Percentiles rank a stretch among this genome's conserved stretches.
phyloP scores from a whole-genome alignment of 1,140 invertebrate genomes.

The Polypedilum pembai region DNA sequence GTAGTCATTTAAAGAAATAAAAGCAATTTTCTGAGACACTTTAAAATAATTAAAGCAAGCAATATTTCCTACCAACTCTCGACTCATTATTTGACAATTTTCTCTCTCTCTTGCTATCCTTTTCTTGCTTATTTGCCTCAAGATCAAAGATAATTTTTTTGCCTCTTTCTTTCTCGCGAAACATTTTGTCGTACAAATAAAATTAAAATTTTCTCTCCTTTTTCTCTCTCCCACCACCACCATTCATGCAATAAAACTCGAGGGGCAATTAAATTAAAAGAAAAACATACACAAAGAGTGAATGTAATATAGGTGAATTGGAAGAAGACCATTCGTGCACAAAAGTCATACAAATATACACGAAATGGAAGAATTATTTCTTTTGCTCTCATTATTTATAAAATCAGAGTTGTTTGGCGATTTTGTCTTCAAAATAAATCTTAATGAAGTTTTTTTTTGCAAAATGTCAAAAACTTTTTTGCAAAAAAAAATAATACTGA shows the following conservation, averaged over 20 bases:
- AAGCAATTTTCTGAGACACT: neutral
- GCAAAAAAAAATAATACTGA: too few relatives aligned
- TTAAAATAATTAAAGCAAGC: conserved; percentile 26
- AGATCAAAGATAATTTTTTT: conserved; percentile 26
- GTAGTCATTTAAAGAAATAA: neutral
- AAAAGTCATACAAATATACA: neutral
- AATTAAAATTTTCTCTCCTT: neutral
- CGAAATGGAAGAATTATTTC: too few relatives aligned
- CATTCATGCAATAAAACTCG: too few relatives aligned
- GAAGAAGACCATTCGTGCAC: neutral
- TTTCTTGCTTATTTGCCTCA: neutral
- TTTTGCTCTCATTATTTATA: too few relatives aligned
- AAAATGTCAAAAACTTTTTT: too few relatives aligned
- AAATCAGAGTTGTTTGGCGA: too few relatives aligned
- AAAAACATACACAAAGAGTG: neutral
- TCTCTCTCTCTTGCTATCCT: neutral
- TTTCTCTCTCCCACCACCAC: neutral
- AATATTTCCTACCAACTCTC: neutral
- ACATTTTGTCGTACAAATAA: neutral
- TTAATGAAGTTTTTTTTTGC: too few relatives aligned
- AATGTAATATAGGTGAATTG: neutral
- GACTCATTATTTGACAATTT: conserved; percentile 16
- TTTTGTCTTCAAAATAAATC: too few relatives aligned
- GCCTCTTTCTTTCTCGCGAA: neutral
- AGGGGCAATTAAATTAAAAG: conserved; percentile 3